Evolutionary conservation across 2,113 vertebrate species (phyloP).

Genomic region (Mellivora capensis): DNA sequence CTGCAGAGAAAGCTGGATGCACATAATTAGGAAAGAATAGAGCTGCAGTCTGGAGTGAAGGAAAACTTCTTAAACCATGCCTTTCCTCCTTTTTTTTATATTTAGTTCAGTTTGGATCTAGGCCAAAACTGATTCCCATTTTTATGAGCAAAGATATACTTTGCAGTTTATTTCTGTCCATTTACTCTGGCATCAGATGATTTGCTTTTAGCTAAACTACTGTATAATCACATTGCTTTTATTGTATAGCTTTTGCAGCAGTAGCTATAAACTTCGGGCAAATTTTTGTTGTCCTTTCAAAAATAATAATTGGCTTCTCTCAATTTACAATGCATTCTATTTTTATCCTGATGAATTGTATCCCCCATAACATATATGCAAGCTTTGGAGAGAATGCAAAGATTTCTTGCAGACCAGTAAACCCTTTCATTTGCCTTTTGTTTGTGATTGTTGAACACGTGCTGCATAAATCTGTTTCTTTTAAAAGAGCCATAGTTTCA

Average conservation of each 20-base stretch:
- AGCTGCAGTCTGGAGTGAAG: not conserved
- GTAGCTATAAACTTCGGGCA: slow-evolving; percentile 60
- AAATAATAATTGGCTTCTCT: slow-evolving; percentile 68
- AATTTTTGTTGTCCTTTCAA: slow-evolving; percentile 65
- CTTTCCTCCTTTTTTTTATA: not conserved
- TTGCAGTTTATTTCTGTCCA: slow-evolving; percentile 60
- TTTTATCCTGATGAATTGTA: slow-evolving; percentile 57
- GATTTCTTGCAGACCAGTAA: slow-evolving; percentile 34
- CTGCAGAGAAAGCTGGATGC: not conserved
- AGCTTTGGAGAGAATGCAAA: slow-evolving; percentile 47
- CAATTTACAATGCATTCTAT: slow-evolving; percentile 60
- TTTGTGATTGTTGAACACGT: not conserved
- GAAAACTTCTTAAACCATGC: not conserved
- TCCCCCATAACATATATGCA: slow-evolving; percentile 46
- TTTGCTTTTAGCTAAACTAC: slow-evolving; percentile 62
- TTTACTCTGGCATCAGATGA: slow-evolving; percentile 41
- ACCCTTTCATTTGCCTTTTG: slow-evolving; percentile 36
- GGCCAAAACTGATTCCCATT: slow-evolving; percentile 49
- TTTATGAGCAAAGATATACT: slow-evolving; percentile 50
- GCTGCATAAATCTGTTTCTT: not conserved
- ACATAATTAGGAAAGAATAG: not conserved
- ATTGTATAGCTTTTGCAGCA: slow-evolving; percentile 57
- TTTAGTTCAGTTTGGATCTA: slow-evolving; percentile 31
- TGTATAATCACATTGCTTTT: slow-evolving; percentile 62
- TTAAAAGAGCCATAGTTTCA: not conserved